These are phyloP conservation scores for Bombyx huttoni DNA, from an alignment of 2,888 invertebrate species.

Conservation along the genomic window DNA sequence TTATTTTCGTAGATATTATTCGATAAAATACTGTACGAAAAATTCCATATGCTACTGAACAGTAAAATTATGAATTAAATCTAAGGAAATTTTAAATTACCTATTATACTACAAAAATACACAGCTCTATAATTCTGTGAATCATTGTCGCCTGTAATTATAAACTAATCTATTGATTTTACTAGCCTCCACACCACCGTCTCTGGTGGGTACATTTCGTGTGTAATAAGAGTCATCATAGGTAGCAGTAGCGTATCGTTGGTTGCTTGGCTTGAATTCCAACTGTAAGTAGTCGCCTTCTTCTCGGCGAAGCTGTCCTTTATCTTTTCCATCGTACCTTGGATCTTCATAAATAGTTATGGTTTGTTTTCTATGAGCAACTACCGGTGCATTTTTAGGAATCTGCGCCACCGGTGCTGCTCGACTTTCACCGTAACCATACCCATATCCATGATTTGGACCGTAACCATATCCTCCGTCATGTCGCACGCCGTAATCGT, in stretches of 20 bases:
- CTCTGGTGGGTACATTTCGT: slow-evolving; percentile 27
- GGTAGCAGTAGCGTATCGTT: slow-evolving; percentile 46
- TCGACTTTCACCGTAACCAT: slow-evolving; percentile 50
- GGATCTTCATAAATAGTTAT: slow-evolving; percentile 69
- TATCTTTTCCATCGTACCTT: slow-evolving; percentile 49
- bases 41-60: too few relatives aligned
- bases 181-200: slow-evolving; percentile 49
- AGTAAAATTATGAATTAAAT: too few relatives aligned
- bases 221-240: slow-evolving; percentile 57
- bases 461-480: slow-evolving; percentile 55
- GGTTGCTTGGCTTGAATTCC: slow-evolving; percentile 56
- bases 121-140: slow-evolving; percentile 33
- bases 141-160: slow-evolving; percentile 55
- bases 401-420: slow-evolving; percentile 41
- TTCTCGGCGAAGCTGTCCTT: slow-evolving; percentile 45
- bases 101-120: slow-evolving; percentile 14
- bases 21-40: background rate
- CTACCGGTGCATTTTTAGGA: slow-evolving; percentile 45
- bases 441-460: slow-evolving; percentile 51
- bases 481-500: slow-evolving; percentile 48
- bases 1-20: slow-evolving; percentile 14
- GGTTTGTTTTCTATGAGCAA: slow-evolving; percentile 59
- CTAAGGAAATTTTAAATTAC: too few relatives aligned
- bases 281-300: slow-evolving; percentile 56
- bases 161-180: slow-evolving; percentile 66